Evolutionary conservation across 2,888 invertebrate species (phyloP).

Genomic region (Cryptocephalus primarius): DNA sequence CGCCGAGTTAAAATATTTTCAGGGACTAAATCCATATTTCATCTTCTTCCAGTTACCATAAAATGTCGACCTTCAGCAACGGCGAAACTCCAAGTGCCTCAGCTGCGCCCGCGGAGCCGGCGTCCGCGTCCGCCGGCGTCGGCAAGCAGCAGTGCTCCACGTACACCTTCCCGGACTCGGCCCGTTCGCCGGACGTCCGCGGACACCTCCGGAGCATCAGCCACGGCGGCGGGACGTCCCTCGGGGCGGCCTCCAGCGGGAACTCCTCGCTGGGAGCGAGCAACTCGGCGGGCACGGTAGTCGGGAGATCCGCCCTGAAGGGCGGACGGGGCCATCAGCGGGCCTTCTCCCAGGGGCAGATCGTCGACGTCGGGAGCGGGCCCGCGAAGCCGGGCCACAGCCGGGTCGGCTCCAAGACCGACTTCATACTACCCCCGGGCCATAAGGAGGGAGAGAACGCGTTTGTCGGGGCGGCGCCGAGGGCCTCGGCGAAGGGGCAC

Average conservation of each 20-base stretch:
- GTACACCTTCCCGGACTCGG: slow-evolving; percentile 34
- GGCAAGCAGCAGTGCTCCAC: slow-evolving; percentile 27
- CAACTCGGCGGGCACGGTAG: slow-evolving; percentile 26
- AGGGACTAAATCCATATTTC: too few relatives aligned
- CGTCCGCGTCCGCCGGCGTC: slow-evolving; percentile 7
- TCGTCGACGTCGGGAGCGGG: slow-evolving; percentile 43
- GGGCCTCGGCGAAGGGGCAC: slow-evolving; percentile 50
- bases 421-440: slow-evolving; percentile 79
- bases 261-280: slow-evolving; percentile 41
- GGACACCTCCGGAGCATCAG: slow-evolving; percentile 76
- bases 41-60: slow-evolving; percentile 46
- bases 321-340: slow-evolving; percentile 46
- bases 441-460: slow-evolving; percentile 53
- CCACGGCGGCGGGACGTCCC: slow-evolving; percentile 63
- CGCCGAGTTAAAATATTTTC: too few relatives aligned
- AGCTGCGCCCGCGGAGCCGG: slow-evolving; percentile 3
- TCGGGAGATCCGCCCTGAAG: slow-evolving; percentile 57
- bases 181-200: slow-evolving; percentile 25
- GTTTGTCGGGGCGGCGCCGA: slow-evolving; percentile 22
- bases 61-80: slow-evolving; percentile 58
- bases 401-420: slow-evolving; percentile 75
- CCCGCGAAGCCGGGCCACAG: slow-evolving; percentile 53
- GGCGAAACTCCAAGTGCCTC: slow-evolving; percentile 24
- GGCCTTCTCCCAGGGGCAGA: slow-evolving; percentile 80
- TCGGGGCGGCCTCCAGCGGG: slow-evolving; percentile 79